Base-by-base conservation (phyloP, 2,113 vertebrate genomes). In the Callocephalon fimbriatum region DNA sequence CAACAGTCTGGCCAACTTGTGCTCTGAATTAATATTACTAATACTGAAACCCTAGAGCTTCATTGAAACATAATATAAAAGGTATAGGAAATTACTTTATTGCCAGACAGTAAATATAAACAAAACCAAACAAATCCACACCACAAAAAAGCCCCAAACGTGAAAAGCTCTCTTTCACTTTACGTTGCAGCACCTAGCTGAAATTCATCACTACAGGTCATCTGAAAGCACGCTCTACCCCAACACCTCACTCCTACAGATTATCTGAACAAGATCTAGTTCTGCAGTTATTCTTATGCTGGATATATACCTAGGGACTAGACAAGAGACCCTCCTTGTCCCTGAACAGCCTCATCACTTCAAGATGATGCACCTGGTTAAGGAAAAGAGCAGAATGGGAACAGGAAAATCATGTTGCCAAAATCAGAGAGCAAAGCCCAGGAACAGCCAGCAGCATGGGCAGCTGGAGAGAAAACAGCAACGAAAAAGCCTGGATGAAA, bases 141-240 rank as follows among this genome's bases (percentile, higher is more conserved):
- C 29, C 54, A 58, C 20, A 58, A 58, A 58, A n/a, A 15, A 35
- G 56, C 38, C 20, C 56, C 56, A 58, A n/a, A 58, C 32, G n/a
- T 53, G 27, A 38, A 75, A 56, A 76, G 53, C 48, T 12, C 5
- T 48, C 62, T 63, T 56, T n/a, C 15, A 61, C 4, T 50, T 72
- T 40, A 3, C 27, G 29, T 11, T 1, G 0, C 35, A 72, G 47
- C 27, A 70, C 5, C 20, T 75, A 6, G 3, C 2, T 42, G 37
- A 82, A 86, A 66, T 38, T 47, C 16, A 62, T 42, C 68, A 48
- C 12, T 59, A 26, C 29, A 54, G 32, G 32, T 1, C 15, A 12
- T 27, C 31, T 32, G 32, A 45, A 78, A 53, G 72, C 0, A 2
- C 1, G 6, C 6, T 31, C 6, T 29, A 48, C 4, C 3, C 6